These are phyloP conservation scores for Tribolium freemani DNA, from an alignment of 2,888 invertebrate species.

Conservation along the genomic window DNA sequence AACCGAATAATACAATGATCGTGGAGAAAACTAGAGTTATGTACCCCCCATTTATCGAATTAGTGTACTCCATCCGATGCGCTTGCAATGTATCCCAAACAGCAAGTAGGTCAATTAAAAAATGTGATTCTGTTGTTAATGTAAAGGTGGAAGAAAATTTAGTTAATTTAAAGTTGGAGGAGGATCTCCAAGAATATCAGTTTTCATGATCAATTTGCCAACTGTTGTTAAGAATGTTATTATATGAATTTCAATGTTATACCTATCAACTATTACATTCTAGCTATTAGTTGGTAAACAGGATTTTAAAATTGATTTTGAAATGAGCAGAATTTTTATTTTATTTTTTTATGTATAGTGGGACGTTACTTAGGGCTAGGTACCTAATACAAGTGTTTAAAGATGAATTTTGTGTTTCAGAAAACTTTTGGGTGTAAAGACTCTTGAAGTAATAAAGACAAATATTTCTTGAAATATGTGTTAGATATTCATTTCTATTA, in stretches of 20 bases:
- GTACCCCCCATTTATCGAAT: conserved; percentile 10
- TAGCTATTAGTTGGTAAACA: conserved; percentile 10
- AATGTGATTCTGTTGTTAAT: conserved; percentile 11
- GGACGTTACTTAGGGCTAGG: conserved; percentile 9
- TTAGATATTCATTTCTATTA: conserved; percentile 13
- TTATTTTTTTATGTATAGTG: conserved; percentile 10
- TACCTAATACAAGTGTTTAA: conserved; percentile 18
- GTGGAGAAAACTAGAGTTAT: conserved; percentile 16
- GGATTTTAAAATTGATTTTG: conserved; percentile 9
- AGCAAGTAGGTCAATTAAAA: conserved; percentile 17
- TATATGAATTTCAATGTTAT: too few relatives aligned
- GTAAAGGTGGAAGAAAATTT: conserved; percentile 9
- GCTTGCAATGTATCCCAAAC: conserved; percentile 9
- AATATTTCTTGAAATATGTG: conserved; percentile 8
- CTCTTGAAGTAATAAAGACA: conserved; percentile 10
- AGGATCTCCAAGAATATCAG: conserved; percentile 6
- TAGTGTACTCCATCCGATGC: conserved; percentile 2
- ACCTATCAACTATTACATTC: conserved; percentile 20
- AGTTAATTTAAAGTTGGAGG: conserved; percentile 16
- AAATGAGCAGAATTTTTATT: conserved; percentile 9
- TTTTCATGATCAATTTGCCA: conserved; percentile 13
- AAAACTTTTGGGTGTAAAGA: background rate
- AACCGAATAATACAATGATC: background rate
- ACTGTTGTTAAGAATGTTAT: conserved; percentile 14
- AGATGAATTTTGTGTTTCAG: background rate